Evolutionary conservation across 1,140 invertebrate species (phyloP).

Genomic region (Drosophila sp.): DNA sequence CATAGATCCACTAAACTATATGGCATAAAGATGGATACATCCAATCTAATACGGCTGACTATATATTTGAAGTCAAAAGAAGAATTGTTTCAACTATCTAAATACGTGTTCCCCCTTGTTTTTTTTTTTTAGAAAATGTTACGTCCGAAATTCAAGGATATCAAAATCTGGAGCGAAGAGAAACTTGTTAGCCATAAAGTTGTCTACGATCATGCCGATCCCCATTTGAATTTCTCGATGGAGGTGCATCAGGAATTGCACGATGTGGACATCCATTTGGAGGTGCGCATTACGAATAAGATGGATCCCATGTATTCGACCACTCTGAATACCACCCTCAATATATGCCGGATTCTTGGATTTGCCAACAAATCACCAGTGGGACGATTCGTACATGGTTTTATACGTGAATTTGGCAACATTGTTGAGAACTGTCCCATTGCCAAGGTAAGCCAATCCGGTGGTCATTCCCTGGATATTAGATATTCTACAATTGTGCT

Average conservation of each 20-base stretch:
- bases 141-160: constrained; percentile 72
- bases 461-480: not conserved
- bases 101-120: too few relatives aligned
- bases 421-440: constrained; percentile 71
- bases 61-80: too few relatives aligned
- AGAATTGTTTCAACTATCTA: too few relatives aligned
- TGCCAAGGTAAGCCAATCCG: constrained; percentile 54
- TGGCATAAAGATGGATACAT: too few relatives aligned
- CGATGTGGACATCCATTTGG: constrained; percentile 66
- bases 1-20: too few relatives aligned
- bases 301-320: constrained; percentile 58
- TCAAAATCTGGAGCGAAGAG: constrained; percentile 76
- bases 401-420: constrained; percentile 70
- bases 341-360: constrained; percentile 64
- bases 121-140: constrained; percentile 67
- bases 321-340: constrained; percentile 64
- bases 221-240: constrained; percentile 73
- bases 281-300: constrained; percentile 62
- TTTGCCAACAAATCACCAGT: constrained; percentile 69
- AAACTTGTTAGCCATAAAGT: constrained; percentile 67
- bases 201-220: constrained; percentile 61
- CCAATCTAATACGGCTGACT: too few relatives aligned
- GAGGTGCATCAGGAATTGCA: constrained; percentile 67
- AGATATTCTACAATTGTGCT: not conserved
- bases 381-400: constrained; percentile 60